Base-by-base conservation (phyloP, 1,140 invertebrate species). In the Drosophila pallidifrons region DNA sequence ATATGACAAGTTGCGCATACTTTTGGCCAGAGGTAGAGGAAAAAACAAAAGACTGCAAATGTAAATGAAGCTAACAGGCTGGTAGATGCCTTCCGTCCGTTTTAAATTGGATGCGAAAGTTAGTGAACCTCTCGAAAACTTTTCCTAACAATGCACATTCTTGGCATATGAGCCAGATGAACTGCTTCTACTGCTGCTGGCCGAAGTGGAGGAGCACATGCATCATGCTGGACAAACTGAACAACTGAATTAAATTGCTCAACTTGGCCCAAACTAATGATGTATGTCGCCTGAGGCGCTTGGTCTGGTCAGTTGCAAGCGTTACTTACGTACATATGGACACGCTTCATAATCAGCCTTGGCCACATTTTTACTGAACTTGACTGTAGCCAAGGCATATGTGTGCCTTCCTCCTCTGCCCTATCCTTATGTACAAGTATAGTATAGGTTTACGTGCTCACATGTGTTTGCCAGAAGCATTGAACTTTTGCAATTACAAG, bases 401-500 rank as follows among this genome's bases (percentile, higher is more conserved):
- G 20, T 25, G 20, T 25, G 3, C 6, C 35, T 10, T 10, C 8
- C 3, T 10, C 2, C 8, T 11, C 35, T 10, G 2, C 35, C 7
- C 35, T 38, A 3, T 10, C 8, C 10, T 32, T 32, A 32, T 45
- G 11, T 4, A 20, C 2, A 20, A n/a, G 20, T 20, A 25, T 25
- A 25, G 60, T 46, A 58, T 20, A 46, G 49, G 32, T 54, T 13
- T 20, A 32, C 25, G 52, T 58, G 13, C n/a, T 38, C 35, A n/a
- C 15, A 41, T 25, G 35, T 43, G 20, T 51, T 57, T 70, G 75
- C 82, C 65, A 55, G 55, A 80, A 63, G 83, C 82, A 80, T 75
- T 77, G 77, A 83, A 88, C 83, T 88, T 85, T 77, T 70, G 74
- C 80, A 87, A 87, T 87, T 88, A 87, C 77, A 88, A 72, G 80